Evolutionary conservation across 2,888 invertebrate species (phyloP).

Genomic region (Lithosia quadra): DNA sequence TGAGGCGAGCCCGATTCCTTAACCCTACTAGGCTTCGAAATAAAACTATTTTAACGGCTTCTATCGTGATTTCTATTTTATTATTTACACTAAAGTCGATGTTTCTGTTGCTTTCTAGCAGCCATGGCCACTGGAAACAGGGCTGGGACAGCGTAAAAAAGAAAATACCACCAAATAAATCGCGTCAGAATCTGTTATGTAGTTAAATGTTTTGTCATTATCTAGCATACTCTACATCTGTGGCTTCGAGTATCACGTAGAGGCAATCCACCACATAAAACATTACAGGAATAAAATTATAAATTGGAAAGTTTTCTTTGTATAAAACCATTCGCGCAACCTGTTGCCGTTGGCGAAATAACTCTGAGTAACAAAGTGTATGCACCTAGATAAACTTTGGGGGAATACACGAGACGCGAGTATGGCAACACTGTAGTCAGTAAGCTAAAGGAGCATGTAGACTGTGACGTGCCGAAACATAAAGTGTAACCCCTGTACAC

Average conservation of each 20-base stretch:
- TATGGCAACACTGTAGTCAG: slow-evolving; percentile 25
- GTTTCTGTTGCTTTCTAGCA: too few species aligned
- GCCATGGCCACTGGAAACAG: too few species aligned
- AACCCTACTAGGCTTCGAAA: too few species aligned
- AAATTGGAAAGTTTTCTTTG: slow-evolving; percentile 6
- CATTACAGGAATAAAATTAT: slow-evolving; percentile 10
- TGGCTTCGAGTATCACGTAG: background rate
- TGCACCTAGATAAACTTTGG: slow-evolving; percentile 26
- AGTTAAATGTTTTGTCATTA: too few species aligned
- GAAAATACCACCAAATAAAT: too few species aligned
- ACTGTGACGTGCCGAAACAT: background rate
- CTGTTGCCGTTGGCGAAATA: slow-evolving; percentile 29
- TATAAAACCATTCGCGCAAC: slow-evolving; percentile 15
- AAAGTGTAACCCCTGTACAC: too few species aligned
- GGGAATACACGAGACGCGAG: slow-evolving; percentile 34
- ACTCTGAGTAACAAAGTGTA: slow-evolving; percentile 26
- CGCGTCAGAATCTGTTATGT: too few species aligned
- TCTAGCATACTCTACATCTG: background rate
- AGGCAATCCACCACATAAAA: background rate
- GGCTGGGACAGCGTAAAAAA: too few species aligned
- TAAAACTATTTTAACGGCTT: too few species aligned
- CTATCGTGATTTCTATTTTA: too few species aligned
- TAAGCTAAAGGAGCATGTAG: slow-evolving; percentile 1
- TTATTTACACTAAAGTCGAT: too few species aligned
- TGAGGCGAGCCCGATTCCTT: background rate